Conservation (phyloP, 2,113 vertebrate species). For the Eurypyga helias region DNA sequence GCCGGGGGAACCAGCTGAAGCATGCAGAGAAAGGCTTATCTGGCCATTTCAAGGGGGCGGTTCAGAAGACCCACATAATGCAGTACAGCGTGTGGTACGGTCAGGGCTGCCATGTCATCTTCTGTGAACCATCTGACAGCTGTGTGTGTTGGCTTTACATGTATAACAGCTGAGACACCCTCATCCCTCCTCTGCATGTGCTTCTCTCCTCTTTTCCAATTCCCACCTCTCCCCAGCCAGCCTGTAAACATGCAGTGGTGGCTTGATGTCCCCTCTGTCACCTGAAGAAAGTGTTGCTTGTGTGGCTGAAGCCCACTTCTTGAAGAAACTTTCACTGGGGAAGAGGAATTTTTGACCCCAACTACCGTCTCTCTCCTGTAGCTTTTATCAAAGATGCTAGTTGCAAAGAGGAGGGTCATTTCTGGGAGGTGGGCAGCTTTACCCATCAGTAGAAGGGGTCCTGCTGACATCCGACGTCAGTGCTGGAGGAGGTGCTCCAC, state of each 20-base stretch:
- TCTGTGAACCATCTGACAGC: background rate
- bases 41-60: fast-evolving
- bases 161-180: background rate
- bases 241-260: background rate
- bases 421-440: background rate
- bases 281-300: fast-evolving
- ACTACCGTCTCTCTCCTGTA: background rate
- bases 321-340: background rate
- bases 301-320: background rate
- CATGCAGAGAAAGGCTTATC: background rate
- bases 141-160: background rate
- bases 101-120: background rate
- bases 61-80: background rate
- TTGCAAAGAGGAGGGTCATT: background rate
- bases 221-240: background rate
- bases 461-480: background rate
- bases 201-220: background rate
- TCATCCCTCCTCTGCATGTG: background rate
- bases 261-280: background rate
- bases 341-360: background rate
- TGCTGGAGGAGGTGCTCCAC: background rate
- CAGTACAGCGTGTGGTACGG: background rate
- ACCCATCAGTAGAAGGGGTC: background rate
- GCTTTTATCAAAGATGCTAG: background rate
- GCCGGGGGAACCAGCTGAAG: background rate